phyloP scores from a whole-genome alignment of 1,140 invertebrate genomes.

The Drosophila varians region DNA sequence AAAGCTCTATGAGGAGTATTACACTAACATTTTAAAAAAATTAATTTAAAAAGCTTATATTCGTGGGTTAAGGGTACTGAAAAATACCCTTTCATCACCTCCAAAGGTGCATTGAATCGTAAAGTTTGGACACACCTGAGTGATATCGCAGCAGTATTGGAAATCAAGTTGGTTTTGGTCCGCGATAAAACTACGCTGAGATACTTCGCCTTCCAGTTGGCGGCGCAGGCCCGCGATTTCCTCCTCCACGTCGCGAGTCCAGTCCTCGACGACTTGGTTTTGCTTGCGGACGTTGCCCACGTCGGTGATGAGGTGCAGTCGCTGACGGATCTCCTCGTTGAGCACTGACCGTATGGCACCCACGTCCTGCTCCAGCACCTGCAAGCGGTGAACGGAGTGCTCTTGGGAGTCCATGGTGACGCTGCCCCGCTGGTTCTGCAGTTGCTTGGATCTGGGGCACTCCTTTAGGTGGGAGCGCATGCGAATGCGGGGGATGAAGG shows the following conservation, averaged over 20 bases:
- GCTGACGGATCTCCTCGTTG: conserved; percentile 80
- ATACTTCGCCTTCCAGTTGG: conserved; percentile 63
- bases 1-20: background rate
- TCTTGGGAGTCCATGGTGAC: conserved; percentile 68
- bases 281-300: conserved; percentile 80
- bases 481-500: conserved; percentile 87
- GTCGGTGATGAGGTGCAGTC: conserved; percentile 79
- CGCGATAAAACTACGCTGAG: conserved; percentile 42
- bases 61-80: too few species aligned
- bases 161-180: conserved; percentile 70
- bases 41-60: too few species aligned
- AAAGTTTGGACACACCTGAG: conserved; percentile 47
- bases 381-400: conserved; percentile 63
- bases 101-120: too few species aligned
- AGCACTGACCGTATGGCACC: conserved; percentile 71
- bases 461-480: conserved; percentile 85
- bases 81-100: too few species aligned
- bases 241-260: conserved; percentile 74
- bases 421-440: conserved; percentile 25
- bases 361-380: conserved; percentile 74
- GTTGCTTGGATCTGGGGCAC: conserved; percentile 84
- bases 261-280: conserved; percentile 80
- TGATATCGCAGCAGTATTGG: conserved; percentile 64
- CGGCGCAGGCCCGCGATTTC: conserved; percentile 43
- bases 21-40: too few species aligned